Base-by-base conservation (phyloP, 2,797 vertebrate genomes). In the Aulostomus chinensis region DNA sequence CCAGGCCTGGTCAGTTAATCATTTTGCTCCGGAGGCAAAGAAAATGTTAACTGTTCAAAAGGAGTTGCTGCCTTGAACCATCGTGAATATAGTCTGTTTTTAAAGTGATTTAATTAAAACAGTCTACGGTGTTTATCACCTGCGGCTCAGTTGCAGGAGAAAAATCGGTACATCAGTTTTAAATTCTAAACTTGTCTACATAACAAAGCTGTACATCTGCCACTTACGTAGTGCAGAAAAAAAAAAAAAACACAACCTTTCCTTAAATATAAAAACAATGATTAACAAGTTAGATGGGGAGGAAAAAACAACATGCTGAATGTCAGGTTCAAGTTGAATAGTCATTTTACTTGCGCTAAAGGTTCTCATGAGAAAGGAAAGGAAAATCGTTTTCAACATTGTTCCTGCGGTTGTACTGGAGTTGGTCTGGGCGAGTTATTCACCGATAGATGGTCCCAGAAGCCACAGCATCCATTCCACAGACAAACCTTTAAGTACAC, bases 91-190 rank as follows among this genome's bases (percentile, higher is more conserved):
- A 83, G 92, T 91, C 93, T 92, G 31, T 91, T 55, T 91, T 46
- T 82, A 88, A 86, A 91, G 89, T 81, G 89, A 90, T 93, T 91
- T 92, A 91, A 94, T 93, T 92, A 92, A 93, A 93, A 92, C 90
- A 92, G n/a, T n/a, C n/a, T n/a, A n/a, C n/a, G n/a, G n/a, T n/a
- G n/a, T n/a, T n/a, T n/a, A n/a, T n/a, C n/a, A n/a, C n/a, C n/a
- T n/a, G n/a, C n/a, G n/a, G n/a, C n/a, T n/a, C n/a, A n/a, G n/a
- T n/a, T n/a, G n/a, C n/a, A n/a, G n/a, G n/a, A n/a, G n/a, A n/a
- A n/a, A n/a, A n/a, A n/a, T n/a, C n/a, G n/a, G n/a, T n/a, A n/a
- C n/a, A n/a, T n/a, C n/a, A n/a, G n/a, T n/a, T n/a, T n/a, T n/a
- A n/a, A n/a, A 91, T 7, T 90, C 91, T 88, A 82, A 89, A 88